phyloP scores from a whole-genome alignment of 2,113 vertebrate species.

The Acanthisitta chloris region DNA sequence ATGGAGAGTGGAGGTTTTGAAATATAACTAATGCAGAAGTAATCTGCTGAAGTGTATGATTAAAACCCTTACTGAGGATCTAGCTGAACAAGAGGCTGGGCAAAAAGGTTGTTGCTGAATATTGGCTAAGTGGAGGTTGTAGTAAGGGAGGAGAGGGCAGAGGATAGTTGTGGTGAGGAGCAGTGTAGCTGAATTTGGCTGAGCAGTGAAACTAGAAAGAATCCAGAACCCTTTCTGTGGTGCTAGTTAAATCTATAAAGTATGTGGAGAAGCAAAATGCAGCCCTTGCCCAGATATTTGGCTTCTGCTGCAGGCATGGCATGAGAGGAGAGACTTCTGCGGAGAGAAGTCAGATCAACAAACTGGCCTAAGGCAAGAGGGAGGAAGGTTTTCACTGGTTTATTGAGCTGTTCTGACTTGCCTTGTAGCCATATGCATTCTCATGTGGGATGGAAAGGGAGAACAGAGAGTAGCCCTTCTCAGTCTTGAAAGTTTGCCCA shows the following conservation, averaged over 20 bases:
- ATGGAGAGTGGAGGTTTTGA: not conserved
- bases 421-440: not conserved
- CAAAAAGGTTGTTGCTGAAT: not conserved
- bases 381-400: not conserved
- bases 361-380: not conserved
- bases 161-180: not conserved
- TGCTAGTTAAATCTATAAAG: not conserved
- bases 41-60: not conserved
- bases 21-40: not conserved
- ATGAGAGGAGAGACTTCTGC: not conserved
- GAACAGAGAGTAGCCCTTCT: not conserved
- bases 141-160: not conserved
- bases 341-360: not conserved
- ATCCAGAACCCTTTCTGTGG: not conserved
- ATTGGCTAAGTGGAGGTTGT: not conserved
- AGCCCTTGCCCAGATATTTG: not conserved
- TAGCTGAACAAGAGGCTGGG: not conserved
- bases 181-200: not conserved
- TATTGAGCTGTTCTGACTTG: not conserved
- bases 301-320: not conserved
- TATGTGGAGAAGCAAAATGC: not conserved
- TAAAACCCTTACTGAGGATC: not conserved
- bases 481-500: not conserved
- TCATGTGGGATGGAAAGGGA: not conserved
- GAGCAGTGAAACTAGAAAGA: not conserved